phyloP scores from a whole-genome alignment of 1,140 invertebrate species.

The Babylonia areolata region DNA sequence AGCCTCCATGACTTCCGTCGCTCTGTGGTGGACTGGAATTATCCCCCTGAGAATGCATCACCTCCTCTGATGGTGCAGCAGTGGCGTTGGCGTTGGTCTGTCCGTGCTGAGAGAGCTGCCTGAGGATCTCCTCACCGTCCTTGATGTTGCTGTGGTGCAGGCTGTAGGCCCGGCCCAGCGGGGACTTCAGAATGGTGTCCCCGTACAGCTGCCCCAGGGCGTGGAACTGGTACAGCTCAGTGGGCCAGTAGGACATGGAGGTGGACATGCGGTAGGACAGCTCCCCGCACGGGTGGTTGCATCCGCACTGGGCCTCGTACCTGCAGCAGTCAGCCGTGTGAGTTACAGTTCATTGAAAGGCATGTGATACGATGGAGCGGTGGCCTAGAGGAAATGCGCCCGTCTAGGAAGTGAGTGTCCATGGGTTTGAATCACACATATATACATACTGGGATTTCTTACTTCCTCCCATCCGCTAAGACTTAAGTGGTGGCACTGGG shows the following conservation, averaged over 20 bases:
- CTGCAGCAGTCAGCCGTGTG: background rate
- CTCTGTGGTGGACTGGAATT: background rate
- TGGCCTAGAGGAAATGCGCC: no score
- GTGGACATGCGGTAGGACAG: conserved; percentile 68
- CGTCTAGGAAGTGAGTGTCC: no score
- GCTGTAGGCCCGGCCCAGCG: conserved; percentile 13
- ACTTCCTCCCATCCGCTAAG: no score
- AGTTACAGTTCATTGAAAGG: no score
- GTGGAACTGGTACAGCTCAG: conserved; percentile 70
- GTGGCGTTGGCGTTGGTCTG: background rate
- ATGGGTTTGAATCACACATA: no score
- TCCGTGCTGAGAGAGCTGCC: background rate
- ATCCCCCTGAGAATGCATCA: background rate
- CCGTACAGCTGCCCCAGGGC: conserved; percentile 49
- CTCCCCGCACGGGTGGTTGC: conserved; percentile 69
- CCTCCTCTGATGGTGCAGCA: background rate
- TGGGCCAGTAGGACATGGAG: conserved; percentile 71
- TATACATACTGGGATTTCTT: no score
- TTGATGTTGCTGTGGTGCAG: conserved; percentile 32
- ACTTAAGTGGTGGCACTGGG: no score
- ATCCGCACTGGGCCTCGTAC: conserved; percentile 64
- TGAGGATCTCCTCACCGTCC: conserved; percentile 4
- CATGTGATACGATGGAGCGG: no score
- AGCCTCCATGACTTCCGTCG: background rate
- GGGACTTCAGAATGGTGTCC: conserved; percentile 1